Evolutionary conservation across 1,140 invertebrate genomes (phyloP), one percentile per base, ranked within the genome.

Genomic region (Plutomurus gul): DNA sequence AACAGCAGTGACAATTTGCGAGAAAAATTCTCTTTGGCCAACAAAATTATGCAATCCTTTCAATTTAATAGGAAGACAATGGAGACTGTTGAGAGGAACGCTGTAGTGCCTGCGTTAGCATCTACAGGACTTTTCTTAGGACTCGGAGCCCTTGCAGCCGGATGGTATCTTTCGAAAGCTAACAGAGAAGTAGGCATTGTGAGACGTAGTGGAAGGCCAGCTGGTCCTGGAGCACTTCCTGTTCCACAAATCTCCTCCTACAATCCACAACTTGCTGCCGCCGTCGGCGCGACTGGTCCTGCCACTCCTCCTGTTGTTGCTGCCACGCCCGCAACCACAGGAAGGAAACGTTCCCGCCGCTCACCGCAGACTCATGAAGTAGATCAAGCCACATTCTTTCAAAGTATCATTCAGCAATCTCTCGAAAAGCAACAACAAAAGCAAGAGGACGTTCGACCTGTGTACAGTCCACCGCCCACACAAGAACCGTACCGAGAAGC

Each of bases 41-140:
- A 56, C 36, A 37, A 84, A 84, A 73, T 82, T 8, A 82, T 78
- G 60, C 46, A 83, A 18, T 71, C 82, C 1, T 75, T 82, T 20
- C 85, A 88, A 47, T 85, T 87, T n/a, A 84, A 85, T 39, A 72
- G 85, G 0, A 84, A 77, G 40, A 74, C 74, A 43, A 81, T 85
- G 85, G 91, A 94, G 82, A 93, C 92, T 84, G 88, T 93, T n/a
- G 92, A 91, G 1, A 88, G 90, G 7, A 88, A 90, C 0, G 88
- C 86, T n/a, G 70, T 72, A 4, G 86, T 82, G 11, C 84, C 84
- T 39, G 83, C 78, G 10, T 86, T 93, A 0, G 91, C 94, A 77
- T 93, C 92, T 20, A 92, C 93, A 1, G 93, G 93, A 4, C 92
- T 93, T 13, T 92, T 93, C 8, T 87, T 94, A 5, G 92, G 93